A percentile compares a stretch with the other conserved stretches of the same genome.
Conservation (phyloP, 2,797 vertebrate genomes). For the Chelonia mydas region DNA sequence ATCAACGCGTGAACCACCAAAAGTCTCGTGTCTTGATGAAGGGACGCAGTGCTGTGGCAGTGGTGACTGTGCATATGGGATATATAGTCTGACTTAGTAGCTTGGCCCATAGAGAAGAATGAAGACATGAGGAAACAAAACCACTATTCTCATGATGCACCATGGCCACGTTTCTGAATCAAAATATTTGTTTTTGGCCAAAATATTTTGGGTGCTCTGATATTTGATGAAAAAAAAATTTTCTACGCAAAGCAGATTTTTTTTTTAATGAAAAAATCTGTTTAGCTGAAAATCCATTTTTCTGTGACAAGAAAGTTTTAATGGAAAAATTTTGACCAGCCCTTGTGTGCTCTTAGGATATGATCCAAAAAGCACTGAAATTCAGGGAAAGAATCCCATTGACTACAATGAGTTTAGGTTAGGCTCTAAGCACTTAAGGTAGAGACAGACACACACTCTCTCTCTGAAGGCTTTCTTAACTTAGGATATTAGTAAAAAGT, state of each 20-base stretch:
- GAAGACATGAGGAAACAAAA: background rate
- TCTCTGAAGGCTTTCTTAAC: background rate
- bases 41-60: background rate
- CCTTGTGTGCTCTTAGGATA: background rate
- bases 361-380: background rate
- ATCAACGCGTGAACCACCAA: background rate
- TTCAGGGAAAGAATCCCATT: background rate
- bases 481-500: background rate
- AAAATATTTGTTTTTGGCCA: too few species aligned
- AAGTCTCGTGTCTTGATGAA: background rate
- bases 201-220: too few species aligned
- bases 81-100: too few species aligned
- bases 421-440: background rate
- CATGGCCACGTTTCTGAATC: too few species aligned
- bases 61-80: too few species aligned
- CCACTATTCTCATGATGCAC: background rate
- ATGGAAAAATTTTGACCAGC: too few species aligned
- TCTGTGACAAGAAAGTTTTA: background rate
- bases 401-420: background rate
- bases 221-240: too few species aligned
- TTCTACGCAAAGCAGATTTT: too few species aligned
- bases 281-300: background rate
- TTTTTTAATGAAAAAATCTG: background rate
- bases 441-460: too few species aligned
- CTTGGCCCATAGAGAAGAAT: background rate